Evolutionary conservation across 2,113 vertebrate genomes (phyloP).

Genomic region (Alosa alosa): DNA sequence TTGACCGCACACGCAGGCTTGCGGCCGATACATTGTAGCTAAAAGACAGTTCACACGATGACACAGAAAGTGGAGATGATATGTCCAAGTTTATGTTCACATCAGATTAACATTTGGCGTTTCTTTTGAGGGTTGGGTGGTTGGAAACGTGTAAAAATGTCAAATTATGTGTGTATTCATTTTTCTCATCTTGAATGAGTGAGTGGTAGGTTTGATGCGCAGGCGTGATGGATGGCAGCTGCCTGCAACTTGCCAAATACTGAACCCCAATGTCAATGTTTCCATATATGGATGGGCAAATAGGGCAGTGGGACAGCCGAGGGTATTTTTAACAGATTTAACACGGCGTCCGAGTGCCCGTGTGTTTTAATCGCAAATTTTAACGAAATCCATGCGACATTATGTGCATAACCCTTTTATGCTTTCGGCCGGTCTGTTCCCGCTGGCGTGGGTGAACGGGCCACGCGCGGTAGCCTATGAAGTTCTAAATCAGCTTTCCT

Average conservation of each 20-base stretch:
- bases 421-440: background rate
- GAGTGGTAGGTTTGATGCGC: conserved; percentile 34
- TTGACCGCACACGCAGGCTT: background rate
- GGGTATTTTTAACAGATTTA: conserved; percentile 78
- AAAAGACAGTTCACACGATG: background rate
- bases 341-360: conserved; percentile 40
- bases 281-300: conserved; percentile 76
- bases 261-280: conserved; percentile 70
- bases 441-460: background rate
- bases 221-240: conserved; percentile 65
- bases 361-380: conserved; percentile 20
- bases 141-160: background rate
- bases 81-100: background rate
- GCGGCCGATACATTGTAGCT: conserved; percentile 9
- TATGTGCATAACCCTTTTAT: background rate
- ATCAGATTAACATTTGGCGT: background rate
- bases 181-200: conserved; percentile 30
- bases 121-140: background rate
- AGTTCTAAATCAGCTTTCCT: background rate
- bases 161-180: background rate
- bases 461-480: background rate
- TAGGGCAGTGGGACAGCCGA: conserved; percentile 72
- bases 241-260: conserved; percentile 68
- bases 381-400: background rate
- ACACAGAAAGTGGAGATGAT: background rate